These are phyloP conservation scores for Cheirogaleus major DNA, from an alignment of 2,797 vertebrate genomes.

Conservation along the genomic window DNA sequence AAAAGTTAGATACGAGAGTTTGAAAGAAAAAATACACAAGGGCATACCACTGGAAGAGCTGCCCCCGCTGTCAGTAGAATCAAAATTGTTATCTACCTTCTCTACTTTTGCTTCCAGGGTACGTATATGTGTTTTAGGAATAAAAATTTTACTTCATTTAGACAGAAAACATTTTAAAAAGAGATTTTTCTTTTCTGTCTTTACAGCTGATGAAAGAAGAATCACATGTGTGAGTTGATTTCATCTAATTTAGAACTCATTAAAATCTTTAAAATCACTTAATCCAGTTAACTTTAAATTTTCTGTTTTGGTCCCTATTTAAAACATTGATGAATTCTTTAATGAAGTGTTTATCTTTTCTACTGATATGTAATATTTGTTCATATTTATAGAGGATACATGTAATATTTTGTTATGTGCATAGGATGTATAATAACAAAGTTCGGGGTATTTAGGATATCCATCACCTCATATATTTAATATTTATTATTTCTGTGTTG, in stretches of 20 bases:
- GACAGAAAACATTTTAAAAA: conserved; percentile 24
- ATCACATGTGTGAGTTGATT: conserved; percentile 39
- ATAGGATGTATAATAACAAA: neutral
- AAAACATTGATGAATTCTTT: neutral
- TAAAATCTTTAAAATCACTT: conserved; percentile 12
- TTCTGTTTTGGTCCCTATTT: conserved; percentile 30
- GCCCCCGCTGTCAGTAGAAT: conserved; percentile 78
- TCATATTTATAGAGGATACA: neutral
- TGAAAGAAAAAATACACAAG: conserved; percentile 72
- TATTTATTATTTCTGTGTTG: neutral
- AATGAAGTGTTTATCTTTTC: conserved; percentile 30
- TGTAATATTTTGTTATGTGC: neutral
- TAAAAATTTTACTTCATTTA: neutral
- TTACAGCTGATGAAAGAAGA: conserved; percentile 76
- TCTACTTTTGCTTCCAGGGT: conserved; percentile 79
- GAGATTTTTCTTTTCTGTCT: conserved; percentile 24
- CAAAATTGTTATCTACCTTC: conserved; percentile 67
- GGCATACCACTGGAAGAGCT: conserved; percentile 80
- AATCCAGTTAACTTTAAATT: neutral
- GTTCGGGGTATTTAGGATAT: neutral
- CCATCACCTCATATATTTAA: neutral
- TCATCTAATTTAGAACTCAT: conserved; percentile 16
- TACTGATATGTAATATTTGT: neutral
- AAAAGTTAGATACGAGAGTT: conserved; percentile 68
- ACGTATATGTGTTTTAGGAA: conserved; percentile 14